Evolutionary conservation across 2,888 invertebrate species (phyloP), one percentile per base, ranked within the genome.

Genomic region (Idaea straminata): DNA sequence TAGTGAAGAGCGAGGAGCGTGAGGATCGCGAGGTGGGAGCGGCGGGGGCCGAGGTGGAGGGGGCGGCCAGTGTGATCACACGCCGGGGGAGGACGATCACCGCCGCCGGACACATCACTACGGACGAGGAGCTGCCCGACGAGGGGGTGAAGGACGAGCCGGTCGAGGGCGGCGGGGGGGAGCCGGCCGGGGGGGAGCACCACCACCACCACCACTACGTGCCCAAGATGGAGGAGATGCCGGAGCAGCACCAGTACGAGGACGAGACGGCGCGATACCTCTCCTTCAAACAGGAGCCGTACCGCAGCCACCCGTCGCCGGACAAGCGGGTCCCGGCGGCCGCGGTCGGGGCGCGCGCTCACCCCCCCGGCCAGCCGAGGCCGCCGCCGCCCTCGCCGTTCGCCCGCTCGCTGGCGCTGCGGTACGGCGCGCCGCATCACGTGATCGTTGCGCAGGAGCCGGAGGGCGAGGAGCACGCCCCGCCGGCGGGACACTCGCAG

Each of bases 11-110:
- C 66, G 92, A 91, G 73, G 84, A 86, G 35, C 79, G 61, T 57
- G 35, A 61, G 65, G 62, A 7, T 65, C 62, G 7, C 69, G 59
- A 65, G 64, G 13, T 34, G 68, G 68, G 57, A 67, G 63, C 67
- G 70, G 66, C 15, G 66, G 65, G 15, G 58, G 66, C 63, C 62
- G 57, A 79, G n/a, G 91, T 68, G 72, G 86, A 89, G 62, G 85
- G 82, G 65, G 77, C 80, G n/a, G 86, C 85, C 66, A 89, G 91
- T 15, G 95, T 95, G 25, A 95, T 95, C 79, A 94, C 94, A 36
- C 90, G 94, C 10, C 91, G 94, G 64, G 91, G 92, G 69, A 89
- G 95, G 62, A 95, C 94, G 38, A 95, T 95, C 76, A 95, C 94
- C 34, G 90, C 95, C 10, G 91, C 94, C 60, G 95, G 94, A 3